phyloP scores from a whole-genome alignment of 2,888 invertebrate species.

The Amphipyra berbera region DNA sequence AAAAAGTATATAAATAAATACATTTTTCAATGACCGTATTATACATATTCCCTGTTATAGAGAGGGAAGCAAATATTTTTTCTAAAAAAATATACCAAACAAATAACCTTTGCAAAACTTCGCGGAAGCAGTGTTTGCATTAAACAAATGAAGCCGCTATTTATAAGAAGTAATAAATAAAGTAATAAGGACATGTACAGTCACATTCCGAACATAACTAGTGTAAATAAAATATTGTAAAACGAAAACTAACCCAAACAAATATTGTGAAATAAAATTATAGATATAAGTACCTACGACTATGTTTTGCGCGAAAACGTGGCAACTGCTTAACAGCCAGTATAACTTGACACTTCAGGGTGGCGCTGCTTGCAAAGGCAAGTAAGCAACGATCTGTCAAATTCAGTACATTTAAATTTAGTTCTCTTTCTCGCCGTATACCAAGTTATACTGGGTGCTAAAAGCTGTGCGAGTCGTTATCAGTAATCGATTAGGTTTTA shows the following conservation, averaged over 20 bases:
- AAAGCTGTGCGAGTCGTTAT: constrained; percentile 34
- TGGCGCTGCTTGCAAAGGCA: not conserved
- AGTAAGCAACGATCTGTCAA: not conserved
- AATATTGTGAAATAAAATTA: constrained; percentile 47
- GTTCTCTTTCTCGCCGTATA: constrained; percentile 1
- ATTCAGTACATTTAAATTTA: not conserved
- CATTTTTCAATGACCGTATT: too few species aligned
- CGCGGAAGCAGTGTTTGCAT: too few species aligned
- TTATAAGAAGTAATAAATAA: constrained; percentile 12
- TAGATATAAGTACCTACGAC: constrained; percentile 37
- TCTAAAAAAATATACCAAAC: too few species aligned
- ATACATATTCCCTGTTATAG: too few species aligned
- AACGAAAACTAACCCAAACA: constrained; percentile 31
- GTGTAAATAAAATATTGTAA: constrained; percentile 47
- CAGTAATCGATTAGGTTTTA: constrained; percentile 57
- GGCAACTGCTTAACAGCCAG: not conserved
- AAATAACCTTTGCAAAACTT: too few species aligned
- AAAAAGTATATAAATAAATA: too few species aligned
- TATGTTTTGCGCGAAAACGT: constrained; percentile 33
- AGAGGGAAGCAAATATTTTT: too few species aligned
- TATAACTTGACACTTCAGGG: not conserved
- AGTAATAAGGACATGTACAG: constrained; percentile 29
- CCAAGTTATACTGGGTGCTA: constrained; percentile 6
- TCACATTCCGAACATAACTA: constrained; percentile 42
- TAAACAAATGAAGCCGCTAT: too few species aligned